These are phyloP conservation scores for Ecdyonurus torrentis DNA, from an alignment of 2,888 invertebrate genomes.

Conservation along the genomic window DNA sequence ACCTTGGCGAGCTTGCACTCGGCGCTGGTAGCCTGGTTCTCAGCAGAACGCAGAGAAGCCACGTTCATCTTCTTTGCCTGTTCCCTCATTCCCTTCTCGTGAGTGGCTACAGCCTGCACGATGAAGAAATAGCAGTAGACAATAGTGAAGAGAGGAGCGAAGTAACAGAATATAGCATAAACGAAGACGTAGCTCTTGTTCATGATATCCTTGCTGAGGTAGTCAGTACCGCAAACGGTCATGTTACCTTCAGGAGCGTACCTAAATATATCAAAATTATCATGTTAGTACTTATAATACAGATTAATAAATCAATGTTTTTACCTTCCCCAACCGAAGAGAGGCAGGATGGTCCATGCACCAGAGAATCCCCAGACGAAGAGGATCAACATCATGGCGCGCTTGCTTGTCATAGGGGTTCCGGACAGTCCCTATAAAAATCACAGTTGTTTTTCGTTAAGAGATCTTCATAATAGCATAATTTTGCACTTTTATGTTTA, in stretches of 20 bases:
- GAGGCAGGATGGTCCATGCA: constrained; percentile 65
- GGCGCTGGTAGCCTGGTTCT: constrained; percentile 44
- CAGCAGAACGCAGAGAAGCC: constrained; percentile 64
- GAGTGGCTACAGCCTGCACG: constrained; percentile 56
- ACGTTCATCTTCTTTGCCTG: constrained; percentile 92
- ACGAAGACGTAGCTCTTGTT: constrained; percentile 64
- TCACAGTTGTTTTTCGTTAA: too few relatives aligned
- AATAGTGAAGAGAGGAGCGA: constrained; percentile 56
- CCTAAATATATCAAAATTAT: constrained; percentile 29
- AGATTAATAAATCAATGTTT: not conserved
- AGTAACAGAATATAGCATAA: constrained; percentile 65
- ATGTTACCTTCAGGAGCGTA: constrained; percentile 90
- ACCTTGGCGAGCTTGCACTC: constrained; percentile 76
- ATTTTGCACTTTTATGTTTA: too few relatives aligned
- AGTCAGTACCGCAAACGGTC: constrained; percentile 85
- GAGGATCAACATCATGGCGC: constrained; percentile 58
- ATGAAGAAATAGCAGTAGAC: constrained; percentile 45
- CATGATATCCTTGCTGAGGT: constrained; percentile 54
- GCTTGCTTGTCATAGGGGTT: constrained; percentile 65
- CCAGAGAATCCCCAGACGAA: constrained; percentile 62
- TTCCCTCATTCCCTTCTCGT: constrained; percentile 73
- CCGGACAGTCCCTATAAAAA: constrained; percentile 58
- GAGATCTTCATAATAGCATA: too few relatives aligned
- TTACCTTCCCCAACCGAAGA: constrained; percentile 68
- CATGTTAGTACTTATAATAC: not conserved